Conservation (phyloP, 2,888 invertebrate genomes). For the Molorchus minor region DNA sequence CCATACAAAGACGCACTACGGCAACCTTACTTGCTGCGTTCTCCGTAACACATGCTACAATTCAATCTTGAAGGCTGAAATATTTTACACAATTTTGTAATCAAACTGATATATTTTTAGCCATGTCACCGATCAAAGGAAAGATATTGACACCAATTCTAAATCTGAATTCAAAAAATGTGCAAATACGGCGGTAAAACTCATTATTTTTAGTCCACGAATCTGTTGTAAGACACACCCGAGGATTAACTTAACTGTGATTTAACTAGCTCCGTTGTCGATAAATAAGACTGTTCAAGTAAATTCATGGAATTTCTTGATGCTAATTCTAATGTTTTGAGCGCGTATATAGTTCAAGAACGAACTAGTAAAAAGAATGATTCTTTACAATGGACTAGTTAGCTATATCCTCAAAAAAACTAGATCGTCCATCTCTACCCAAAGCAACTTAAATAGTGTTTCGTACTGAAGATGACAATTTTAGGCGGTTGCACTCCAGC, state of each 20-base stretch:
- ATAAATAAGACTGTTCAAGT: slow-evolving; percentile 41
- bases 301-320: slow-evolving; percentile 41
- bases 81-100: slow-evolving; percentile 26
- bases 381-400: too few species aligned
- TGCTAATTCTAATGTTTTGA: slow-evolving; percentile 31
- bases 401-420: too few species aligned
- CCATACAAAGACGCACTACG: slow-evolving; percentile 41
- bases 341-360: not conserved
- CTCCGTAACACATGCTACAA: slow-evolving; percentile 44
- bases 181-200: slow-evolving; percentile 46
- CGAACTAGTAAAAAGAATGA: slow-evolving; percentile 19
- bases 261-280: slow-evolving; percentile 31
- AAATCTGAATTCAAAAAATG: slow-evolving; percentile 43
- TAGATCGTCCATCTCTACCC: too few species aligned
- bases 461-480: too few species aligned
- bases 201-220: slow-evolving; percentile 49
- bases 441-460: too few species aligned
- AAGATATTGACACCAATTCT: slow-evolving; percentile 35
- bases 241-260: slow-evolving; percentile 28
- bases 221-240: slow-evolving; percentile 48
- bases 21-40: slow-evolving; percentile 47
- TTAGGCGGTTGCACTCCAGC: too few species aligned
- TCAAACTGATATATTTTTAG: slow-evolving; percentile 31
- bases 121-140: slow-evolving; percentile 35
- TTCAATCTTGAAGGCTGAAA: slow-evolving; percentile 34